A percentile compares a stretch with the other conserved stretches of the same genome.
Conservation (phyloP, 30 jellyfish, hydroid and myxozoan species). For the Catostylus mosaicus region DNA sequence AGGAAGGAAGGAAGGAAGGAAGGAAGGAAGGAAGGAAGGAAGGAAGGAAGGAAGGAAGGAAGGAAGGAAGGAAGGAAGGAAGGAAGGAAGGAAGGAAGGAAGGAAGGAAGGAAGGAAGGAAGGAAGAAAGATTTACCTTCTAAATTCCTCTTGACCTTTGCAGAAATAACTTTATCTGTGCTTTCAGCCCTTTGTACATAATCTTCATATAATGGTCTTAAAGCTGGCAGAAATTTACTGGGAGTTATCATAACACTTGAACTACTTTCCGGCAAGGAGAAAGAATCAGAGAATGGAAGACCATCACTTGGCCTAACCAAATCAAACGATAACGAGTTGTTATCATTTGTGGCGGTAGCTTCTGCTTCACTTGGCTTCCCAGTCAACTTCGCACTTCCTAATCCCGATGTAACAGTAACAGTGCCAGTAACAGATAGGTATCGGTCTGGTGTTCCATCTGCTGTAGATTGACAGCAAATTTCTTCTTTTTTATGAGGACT, state of each 20-base stretch:
- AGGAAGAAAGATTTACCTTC: background rate
- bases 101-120: background rate
- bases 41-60: background rate
- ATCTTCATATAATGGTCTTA: background rate
- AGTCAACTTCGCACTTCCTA: background rate
- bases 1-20: background rate
- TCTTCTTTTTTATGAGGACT: background rate
- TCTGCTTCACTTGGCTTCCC: background rate
- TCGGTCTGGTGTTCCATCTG: background rate
- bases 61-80: background rate
- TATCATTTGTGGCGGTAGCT: background rate
- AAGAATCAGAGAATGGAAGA: background rate
- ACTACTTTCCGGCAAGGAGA: background rate
- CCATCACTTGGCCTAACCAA: background rate
- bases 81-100: background rate
- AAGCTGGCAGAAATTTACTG: conserved; percentile 1
- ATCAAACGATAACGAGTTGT: background rate
- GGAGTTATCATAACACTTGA: background rate
- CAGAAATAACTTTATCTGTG: background rate
- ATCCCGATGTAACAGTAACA: too few relatives aligned
- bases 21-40: background rate
- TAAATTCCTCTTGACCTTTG: background rate
- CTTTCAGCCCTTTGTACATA: background rate
- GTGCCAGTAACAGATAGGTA: background rate
- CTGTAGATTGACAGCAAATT: background rate